These are phyloP conservation scores for Stegophylla sp. DNA, from an alignment of 2,888 invertebrate genomes.

Conservation along the genomic window DNA sequence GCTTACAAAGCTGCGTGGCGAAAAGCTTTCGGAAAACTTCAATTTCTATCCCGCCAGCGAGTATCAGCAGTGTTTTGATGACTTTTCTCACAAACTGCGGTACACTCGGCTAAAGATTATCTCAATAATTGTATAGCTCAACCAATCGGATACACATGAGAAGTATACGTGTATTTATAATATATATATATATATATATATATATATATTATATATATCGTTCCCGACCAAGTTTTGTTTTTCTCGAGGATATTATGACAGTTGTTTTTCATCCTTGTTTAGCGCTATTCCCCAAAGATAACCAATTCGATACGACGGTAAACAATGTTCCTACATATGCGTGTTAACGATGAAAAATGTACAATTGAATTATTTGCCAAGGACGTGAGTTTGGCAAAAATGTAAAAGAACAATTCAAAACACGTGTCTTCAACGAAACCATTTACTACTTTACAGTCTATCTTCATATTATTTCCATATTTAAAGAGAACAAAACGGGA, in stretches of 20 bases:
- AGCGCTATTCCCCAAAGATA: background rate
- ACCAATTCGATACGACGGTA: conserved; percentile 19
- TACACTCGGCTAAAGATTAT: background rate
- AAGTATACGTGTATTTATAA: no score
- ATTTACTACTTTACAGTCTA: background rate
- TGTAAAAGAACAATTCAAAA: conserved; percentile 23
- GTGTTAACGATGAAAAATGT: background rate
- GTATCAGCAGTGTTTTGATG: background rate
- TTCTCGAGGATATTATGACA: conserved; percentile 31
- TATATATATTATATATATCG: background rate
- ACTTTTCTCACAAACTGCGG: background rate
- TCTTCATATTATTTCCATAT: background rate
- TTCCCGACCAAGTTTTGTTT: conserved; percentile 20
- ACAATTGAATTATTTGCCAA: conserved; percentile 31
- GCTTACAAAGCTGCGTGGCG: background rate
- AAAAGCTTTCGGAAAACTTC: conserved; percentile 17
- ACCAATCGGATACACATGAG: background rate
- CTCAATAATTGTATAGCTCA: conserved; percentile 7
- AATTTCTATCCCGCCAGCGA: background rate
- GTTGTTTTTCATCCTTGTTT: conserved; percentile 10
- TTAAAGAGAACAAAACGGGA: background rate
- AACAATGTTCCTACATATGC: conserved; percentile 6
- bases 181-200: no score
- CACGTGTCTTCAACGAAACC: background rate
- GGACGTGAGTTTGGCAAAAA: conserved; percentile 5